A percentile compares a stretch with the other conserved stretches of the same genome.
Evolutionary conservation across 1,140 invertebrate species (phyloP).

Genomic region (Himalopsyche phryganea): DNA sequence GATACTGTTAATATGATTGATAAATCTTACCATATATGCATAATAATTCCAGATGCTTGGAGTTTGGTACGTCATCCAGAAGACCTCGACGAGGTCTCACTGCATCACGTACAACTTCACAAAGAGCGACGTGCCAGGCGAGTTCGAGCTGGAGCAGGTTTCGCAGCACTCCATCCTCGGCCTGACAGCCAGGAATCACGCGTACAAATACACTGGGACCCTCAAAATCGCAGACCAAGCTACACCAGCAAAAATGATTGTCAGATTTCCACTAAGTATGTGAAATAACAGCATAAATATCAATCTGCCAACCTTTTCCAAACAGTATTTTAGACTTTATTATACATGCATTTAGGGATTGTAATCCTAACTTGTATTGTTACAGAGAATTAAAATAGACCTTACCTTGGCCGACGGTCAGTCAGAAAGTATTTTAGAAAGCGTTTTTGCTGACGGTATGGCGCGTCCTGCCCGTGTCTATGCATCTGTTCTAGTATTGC

Average conservation of each 20-base stretch:
- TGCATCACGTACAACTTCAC: conserved; percentile 80
- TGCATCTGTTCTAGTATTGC: too few relatives aligned
- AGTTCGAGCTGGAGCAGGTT: conserved; percentile 67
- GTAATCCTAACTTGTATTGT: too few relatives aligned
- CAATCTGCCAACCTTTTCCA: too few relatives aligned
- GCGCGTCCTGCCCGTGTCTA: too few relatives aligned
- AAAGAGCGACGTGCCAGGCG: conserved; percentile 61
- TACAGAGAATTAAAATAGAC: too few relatives aligned
- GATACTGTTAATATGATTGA: too few relatives aligned
- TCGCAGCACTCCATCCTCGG: conserved; percentile 69
- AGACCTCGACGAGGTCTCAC: conserved; percentile 74
- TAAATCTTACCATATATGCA: too few relatives aligned
- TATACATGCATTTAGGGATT: too few relatives aligned
- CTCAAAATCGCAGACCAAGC: conserved; percentile 63
- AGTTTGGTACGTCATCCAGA: conserved; percentile 83
- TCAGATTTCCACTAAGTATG: conserved; percentile 80
- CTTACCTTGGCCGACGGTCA: too few relatives aligned
- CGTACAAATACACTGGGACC: conserved; percentile 69
- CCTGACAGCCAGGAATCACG: conserved; percentile 66
- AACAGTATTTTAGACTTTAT: too few relatives aligned
- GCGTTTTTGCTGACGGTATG: too few relatives aligned
- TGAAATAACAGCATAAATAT: conserved; percentile 34
- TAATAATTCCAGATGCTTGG: conserved; percentile 73
- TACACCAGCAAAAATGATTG: conserved; percentile 66
- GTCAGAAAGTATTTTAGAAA: too few relatives aligned